A percentile compares a stretch with the other conserved stretches of the same genome.
Conservation (phyloP, 2,113 vertebrate species). For the Polypterus senegalus region DNA sequence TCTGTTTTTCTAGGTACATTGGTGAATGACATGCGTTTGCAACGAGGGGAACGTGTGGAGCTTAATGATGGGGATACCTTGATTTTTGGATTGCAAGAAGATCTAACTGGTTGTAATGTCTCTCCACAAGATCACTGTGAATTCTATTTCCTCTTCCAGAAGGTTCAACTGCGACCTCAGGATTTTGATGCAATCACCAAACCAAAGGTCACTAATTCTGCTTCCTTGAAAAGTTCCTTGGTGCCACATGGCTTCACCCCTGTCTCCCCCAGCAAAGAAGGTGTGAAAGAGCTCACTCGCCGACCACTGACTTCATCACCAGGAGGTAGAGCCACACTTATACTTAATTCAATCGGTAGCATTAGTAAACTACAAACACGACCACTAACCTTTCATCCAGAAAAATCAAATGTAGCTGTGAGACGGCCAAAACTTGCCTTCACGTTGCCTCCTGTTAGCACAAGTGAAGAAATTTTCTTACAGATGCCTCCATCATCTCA, state of each 20-base stretch:
- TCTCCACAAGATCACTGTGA: conserved; percentile 46
- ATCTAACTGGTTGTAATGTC: conserved; percentile 19
- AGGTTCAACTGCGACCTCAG: conserved; percentile 69
- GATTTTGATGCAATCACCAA: conserved; percentile 79
- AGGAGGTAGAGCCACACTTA: conserved; percentile 55
- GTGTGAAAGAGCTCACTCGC: conserved; percentile 14
- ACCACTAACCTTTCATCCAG: conserved; percentile 55
- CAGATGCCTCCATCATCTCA: conserved; percentile 23
- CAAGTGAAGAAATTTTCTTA: conserved; percentile 29
- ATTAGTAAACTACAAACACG: conserved; percentile 71
- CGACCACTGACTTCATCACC: conserved; percentile 23
- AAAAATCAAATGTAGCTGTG: background rate
- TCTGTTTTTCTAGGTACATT: conserved; percentile 56
- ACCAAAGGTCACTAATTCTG: conserved; percentile 40
- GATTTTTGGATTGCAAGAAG: conserved; percentile 44
- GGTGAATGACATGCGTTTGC: conserved; percentile 69
- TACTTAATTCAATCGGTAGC: conserved; percentile 83
- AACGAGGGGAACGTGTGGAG: conserved; percentile 51
- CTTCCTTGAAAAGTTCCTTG: background rate
- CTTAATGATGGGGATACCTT: conserved; percentile 71
- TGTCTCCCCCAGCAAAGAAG: conserved; percentile 17
- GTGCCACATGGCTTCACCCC: conserved; percentile 27
- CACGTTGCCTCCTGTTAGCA: conserved; percentile 14
- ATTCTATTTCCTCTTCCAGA: conserved; percentile 84
- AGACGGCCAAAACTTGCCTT: conserved; percentile 14